These are phyloP conservation scores for Gonocerus acuteangulatus DNA, from an alignment of 2,888 invertebrate species.

Conservation along the genomic window DNA sequence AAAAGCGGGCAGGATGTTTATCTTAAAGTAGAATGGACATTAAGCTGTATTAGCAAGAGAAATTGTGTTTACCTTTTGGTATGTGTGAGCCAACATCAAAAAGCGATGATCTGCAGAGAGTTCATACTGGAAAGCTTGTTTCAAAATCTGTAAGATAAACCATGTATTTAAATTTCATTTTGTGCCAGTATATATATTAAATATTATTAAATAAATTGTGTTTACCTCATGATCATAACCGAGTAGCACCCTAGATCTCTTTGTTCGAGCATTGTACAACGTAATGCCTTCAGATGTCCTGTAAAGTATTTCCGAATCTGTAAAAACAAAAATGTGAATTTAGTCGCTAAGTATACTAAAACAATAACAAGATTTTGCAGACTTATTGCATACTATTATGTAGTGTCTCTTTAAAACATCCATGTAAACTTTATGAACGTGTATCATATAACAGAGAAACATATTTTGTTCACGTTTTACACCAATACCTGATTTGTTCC, in stretches of 20 bases:
- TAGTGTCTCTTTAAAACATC: too few relatives aligned
- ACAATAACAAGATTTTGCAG: not conserved
- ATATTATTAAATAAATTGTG: constrained; percentile 31
- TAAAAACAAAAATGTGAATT: constrained; percentile 36
- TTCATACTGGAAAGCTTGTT: constrained; percentile 48
- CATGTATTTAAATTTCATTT: not conserved
- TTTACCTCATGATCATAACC: constrained; percentile 48
- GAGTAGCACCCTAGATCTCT: constrained; percentile 45
- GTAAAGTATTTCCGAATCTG: constrained; percentile 59
- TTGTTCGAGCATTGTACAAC: constrained; percentile 49
- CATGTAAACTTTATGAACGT: too few relatives aligned
- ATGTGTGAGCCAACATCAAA: constrained; percentile 54
- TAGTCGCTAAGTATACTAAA: constrained; percentile 5
- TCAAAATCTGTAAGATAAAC: constrained; percentile 41
- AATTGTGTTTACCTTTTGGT: constrained; percentile 57
- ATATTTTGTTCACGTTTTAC: too few relatives aligned
- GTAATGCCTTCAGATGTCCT: constrained; percentile 53
- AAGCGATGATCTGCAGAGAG: constrained; percentile 59
- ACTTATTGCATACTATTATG: too few relatives aligned
- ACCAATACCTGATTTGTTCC: too few relatives aligned
- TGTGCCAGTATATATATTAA: not conserved
- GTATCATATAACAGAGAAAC: too few relatives aligned
- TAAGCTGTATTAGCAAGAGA: not conserved
- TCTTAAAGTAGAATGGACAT: too few relatives aligned
- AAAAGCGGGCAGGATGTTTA: too few relatives aligned